A percentile compares a stretch with the other conserved stretches of the same genome.
These are phyloP conservation scores for Diplodus puntazzo DNA, from an alignment of 2,797 vertebrate genomes.

Conservation along the genomic window DNA sequence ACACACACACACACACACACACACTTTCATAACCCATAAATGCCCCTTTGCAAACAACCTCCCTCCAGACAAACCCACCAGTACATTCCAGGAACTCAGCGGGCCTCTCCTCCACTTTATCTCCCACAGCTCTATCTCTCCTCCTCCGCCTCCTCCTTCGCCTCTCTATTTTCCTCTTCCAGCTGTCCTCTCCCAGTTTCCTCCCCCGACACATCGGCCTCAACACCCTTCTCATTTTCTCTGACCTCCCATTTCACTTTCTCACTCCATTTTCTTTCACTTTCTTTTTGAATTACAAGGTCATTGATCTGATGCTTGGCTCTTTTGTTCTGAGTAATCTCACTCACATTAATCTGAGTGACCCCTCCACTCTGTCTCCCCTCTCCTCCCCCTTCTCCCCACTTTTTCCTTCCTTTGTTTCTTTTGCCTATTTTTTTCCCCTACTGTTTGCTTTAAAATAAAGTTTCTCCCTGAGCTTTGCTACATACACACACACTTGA, in stretches of 20 bases:
- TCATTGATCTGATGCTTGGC: conserved; percentile 2
- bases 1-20: conserved; percentile 21
- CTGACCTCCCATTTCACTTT: conserved; percentile 27
- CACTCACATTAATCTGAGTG: conserved; percentile 27
- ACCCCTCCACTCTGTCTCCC: background rate
- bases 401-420: conserved; percentile 55
- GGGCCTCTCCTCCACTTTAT: conserved; percentile 64
- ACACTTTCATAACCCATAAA: conserved; percentile 56
- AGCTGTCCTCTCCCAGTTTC: conserved; percentile 41
- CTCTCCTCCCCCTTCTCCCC: conserved; percentile 16
- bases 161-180: conserved; percentile 42
- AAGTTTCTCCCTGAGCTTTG: conserved; percentile 20
- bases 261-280: conserved; percentile 35
- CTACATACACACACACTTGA: conserved; percentile 8
- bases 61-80: conserved; percentile 55
- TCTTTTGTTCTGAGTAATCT: conserved; percentile 26
- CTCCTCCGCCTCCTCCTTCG: background rate
- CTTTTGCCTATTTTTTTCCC: conserved; percentile 31
- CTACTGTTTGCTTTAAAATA: conserved; percentile 49
- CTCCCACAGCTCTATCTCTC: conserved; percentile 59
- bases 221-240: conserved; percentile 35
- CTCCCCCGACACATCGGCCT: conserved; percentile 28
- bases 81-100: conserved; percentile 75
- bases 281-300: conserved; percentile 41
- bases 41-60: conserved; percentile 51